These are phyloP conservation scores for Geotrupes spiniger DNA, from an alignment of 2,888 invertebrate species.

Conservation along the genomic window DNA sequence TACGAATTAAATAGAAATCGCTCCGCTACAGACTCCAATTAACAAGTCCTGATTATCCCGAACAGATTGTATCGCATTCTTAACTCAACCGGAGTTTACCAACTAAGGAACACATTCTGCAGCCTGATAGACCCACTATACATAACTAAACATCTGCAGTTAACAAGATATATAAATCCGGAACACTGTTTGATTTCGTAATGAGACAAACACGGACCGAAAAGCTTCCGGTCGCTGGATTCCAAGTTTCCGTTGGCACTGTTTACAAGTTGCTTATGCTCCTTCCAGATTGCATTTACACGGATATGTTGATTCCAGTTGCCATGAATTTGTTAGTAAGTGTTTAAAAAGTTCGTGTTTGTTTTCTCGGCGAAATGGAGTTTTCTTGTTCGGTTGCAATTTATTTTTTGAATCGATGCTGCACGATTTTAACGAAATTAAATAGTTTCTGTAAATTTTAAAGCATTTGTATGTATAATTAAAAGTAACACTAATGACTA, in stretches of 20 bases:
- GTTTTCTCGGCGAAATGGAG: no score
- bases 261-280: slow-evolving; percentile 34
- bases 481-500: no score
- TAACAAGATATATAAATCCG: slow-evolving; percentile 40
- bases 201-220: slow-evolving; percentile 44
- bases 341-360: no score
- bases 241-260: slow-evolving; percentile 35
- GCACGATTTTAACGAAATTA: no score
- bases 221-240: slow-evolving; percentile 40
- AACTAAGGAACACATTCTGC: slow-evolving; percentile 18
- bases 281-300: slow-evolving; percentile 22
- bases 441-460: no score
- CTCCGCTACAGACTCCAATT: no score
- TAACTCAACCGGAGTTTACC: slow-evolving; percentile 15
- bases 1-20: no score
- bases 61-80: slow-evolving; percentile 21
- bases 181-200: slow-evolving; percentile 45
- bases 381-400: no score
- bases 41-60: slow-evolving; percentile 18
- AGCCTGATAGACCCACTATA: slow-evolving; percentile 20
- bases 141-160: slow-evolving; percentile 32
- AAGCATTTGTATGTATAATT: no score
- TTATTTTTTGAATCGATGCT: no score
- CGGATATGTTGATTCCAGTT: slow-evolving; percentile 29
- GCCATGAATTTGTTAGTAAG: slow-evolving; percentile 18